Evolutionary conservation across 1,140 invertebrate species (phyloP).

Genomic region (Caerostris darwini): DNA sequence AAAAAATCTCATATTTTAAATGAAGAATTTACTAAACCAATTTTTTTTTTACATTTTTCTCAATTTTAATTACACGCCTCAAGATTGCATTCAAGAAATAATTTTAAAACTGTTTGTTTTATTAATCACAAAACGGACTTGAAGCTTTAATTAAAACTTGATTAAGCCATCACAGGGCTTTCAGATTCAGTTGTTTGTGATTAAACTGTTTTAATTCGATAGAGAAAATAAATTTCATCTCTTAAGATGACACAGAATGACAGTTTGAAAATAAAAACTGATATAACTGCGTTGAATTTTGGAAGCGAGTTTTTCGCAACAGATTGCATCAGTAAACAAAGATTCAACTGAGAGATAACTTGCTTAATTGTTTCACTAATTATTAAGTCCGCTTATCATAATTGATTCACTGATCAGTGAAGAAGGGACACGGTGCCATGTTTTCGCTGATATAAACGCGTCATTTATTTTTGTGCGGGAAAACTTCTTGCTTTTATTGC

Average conservation of each 20-base stretch:
- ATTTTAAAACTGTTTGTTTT: too few relatives aligned
- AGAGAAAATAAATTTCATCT: too few relatives aligned
- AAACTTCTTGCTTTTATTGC: neutral
- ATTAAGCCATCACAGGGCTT: constrained; percentile 23
- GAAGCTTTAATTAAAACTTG: constrained; percentile 7
- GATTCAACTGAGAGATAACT: constrained; percentile 26
- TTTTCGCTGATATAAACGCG: constrained; percentile 38
- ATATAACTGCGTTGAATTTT: neutral
- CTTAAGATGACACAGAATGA: too few relatives aligned
- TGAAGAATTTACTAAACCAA: too few relatives aligned
- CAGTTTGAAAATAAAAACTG: neutral
- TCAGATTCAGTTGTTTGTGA: neutral
- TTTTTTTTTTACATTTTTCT: too few relatives aligned
- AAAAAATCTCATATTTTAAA: too few relatives aligned
- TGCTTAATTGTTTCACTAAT: constrained; percentile 27
- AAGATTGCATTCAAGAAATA: too few relatives aligned
- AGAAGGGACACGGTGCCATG: neutral
- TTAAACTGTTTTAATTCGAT: neutral
- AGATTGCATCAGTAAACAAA: neutral
- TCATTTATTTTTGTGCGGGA: constrained; percentile 39
- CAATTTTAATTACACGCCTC: too few relatives aligned
- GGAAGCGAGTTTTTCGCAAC: neutral
- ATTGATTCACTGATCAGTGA: neutral
- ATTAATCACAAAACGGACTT: neutral
- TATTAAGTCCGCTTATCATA: constrained; percentile 27